Evolutionary conservation across 2,797 vertebrate genomes (phyloP), one percentile per base, ranked within the genome.

Genomic region (Cetoscarus ocellatus): DNA sequence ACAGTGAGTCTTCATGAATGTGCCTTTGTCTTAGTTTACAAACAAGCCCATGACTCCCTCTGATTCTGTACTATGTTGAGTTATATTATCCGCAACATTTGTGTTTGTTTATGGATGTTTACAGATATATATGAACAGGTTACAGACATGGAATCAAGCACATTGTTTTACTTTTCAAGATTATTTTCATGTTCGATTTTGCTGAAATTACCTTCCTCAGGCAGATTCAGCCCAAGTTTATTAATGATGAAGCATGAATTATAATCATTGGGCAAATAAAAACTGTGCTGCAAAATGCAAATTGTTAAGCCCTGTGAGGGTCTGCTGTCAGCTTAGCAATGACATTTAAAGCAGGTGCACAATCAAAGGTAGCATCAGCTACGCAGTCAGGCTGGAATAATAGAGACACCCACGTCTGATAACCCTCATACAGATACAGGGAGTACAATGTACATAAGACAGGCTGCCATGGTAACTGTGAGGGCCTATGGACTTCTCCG

Each of bases 381-480:
- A 55, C 61, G 78, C 75, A 78, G 73, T 70, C 60, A 40, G 67
- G 54, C 55, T 83, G 59, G 67, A 74, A 86, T 86, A 89, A 88
- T 86, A 57, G 50, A 39, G 53, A 61, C 86, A 60, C 90, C 88
- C 77, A 89, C 86, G 58, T 60, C 59, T 75, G 66, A 77, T 82
- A 85, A 85, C 77, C 53, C 78, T 84, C 82, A 82, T 69, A 82
- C 77, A 83, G 68, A 83, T 47, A 75, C 71, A 62, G 49, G 35
- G 79, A 82, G 74, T 83, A 80, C 77, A 81, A 85, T 83, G 84
- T 92, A 88, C 76, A 88, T 81, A 80, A 88, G 64, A 73, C 65
- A n/a, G 70, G 88, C 84, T 90, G 77, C 86, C 87, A 90, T 91
- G 88, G 89, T 86, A 89, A 92, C 91, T 83, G 84, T n/a, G 11